Conservation (phyloP, 2,113 vertebrate genomes). For the Platysternon megacephalum region DNA sequence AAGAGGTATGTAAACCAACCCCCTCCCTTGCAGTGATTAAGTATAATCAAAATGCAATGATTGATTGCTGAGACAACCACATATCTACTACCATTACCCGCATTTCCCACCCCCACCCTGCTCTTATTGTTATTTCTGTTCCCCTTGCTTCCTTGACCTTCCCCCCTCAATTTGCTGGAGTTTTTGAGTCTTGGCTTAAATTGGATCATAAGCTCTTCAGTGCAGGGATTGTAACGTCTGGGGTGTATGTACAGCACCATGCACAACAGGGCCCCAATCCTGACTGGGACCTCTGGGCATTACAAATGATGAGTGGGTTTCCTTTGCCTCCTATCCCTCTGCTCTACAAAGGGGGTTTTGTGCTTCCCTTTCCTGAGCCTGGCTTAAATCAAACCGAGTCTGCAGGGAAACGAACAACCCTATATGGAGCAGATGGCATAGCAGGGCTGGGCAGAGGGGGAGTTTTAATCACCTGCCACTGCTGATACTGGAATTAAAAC, state of each 20-base stretch:
- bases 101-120: too few species aligned
- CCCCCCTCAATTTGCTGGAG: not conserved
- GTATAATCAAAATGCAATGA: too few species aligned
- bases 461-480: not conserved
- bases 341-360: not conserved
- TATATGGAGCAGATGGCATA: fast-evolving
- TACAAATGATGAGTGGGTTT: not conserved
- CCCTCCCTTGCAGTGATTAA: not conserved
- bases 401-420: fast-evolving
- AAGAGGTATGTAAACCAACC: not conserved
- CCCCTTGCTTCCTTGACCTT: not conserved
- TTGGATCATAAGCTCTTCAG: not conserved
- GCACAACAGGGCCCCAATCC: not conserved
- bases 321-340: not conserved
- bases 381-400: not conserved
- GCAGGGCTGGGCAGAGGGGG: fast-evolving
- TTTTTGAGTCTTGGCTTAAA: not conserved
- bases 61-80: too few species aligned
- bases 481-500: fast-evolving
- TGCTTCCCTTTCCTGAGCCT: not conserved
- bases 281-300: not conserved
- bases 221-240: not conserved
- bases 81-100: too few species aligned
- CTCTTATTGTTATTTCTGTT: too few species aligned
- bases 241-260: not conserved